Percentiles rank a stretch among this genome's conserved stretches.
Conservation (phyloP, 1,140 invertebrate genomes). For the Trachymyrmex cornetzi region DNA sequence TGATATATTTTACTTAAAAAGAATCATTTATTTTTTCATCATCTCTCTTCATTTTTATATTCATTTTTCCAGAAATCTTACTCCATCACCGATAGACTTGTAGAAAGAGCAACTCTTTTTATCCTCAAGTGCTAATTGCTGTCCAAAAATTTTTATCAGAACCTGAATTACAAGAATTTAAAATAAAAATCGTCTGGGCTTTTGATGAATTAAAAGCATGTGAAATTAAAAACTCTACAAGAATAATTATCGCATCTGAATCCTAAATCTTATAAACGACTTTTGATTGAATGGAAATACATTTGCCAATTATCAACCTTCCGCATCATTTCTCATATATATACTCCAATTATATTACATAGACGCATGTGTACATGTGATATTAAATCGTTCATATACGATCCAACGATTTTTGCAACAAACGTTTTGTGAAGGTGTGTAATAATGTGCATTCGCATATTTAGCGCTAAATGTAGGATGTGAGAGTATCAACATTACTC, state of each 20-base stretch:
- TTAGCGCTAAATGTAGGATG: neutral
- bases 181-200: no score
- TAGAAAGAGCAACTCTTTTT: no score
- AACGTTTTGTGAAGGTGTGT: neutral
- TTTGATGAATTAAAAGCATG: no score
- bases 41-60: no score
- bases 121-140: no score
- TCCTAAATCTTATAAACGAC: neutral
- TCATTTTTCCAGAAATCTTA: no score
- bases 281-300: conserved; percentile 1
- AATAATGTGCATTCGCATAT: neutral
- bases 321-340: neutral
- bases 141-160: no score
- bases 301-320: conserved; percentile 7
- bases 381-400: conserved; percentile 21
- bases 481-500: neutral
- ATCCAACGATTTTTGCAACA: conserved; percentile 12
- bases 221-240: neutral
- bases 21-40: no score
- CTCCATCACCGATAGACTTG: no score
- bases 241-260: neutral
- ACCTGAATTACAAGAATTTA: no score
- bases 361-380: neutral
- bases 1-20: no score
- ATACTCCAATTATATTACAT: conserved; percentile 35